Conservation (phyloP, 1,140 invertebrate genomes). For the Hesperophylax magnus region DNA sequence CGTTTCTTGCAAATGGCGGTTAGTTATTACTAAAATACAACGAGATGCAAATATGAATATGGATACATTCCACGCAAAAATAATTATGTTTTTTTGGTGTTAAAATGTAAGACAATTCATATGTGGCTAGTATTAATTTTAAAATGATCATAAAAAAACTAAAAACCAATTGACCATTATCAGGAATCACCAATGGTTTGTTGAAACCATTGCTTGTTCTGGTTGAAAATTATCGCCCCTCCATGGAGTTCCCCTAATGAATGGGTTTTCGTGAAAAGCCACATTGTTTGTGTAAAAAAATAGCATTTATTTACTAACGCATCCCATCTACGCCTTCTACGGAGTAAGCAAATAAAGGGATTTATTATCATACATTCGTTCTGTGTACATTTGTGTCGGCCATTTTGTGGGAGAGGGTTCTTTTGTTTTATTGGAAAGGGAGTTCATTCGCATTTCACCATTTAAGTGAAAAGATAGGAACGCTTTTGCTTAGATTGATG, state of each 20-base stretch:
- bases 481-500: not conserved
- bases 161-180: too few species aligned
- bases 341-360: too few species aligned
- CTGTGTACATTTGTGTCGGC: not conserved
- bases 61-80: too few species aligned
- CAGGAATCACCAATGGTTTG: too few species aligned
- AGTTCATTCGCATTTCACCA: not conserved
- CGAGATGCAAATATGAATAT: too few species aligned
- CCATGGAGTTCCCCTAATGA: not conserved
- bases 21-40: too few species aligned
- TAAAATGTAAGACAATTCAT: too few species aligned
- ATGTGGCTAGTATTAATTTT: too few species aligned
- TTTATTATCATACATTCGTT: too few species aligned
- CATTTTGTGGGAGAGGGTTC: constrained; percentile 6
- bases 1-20: too few species aligned
- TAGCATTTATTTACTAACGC: not conserved
- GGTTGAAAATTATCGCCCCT: not conserved
- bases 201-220: not conserved
- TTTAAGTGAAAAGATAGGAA: not conserved
- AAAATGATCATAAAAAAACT: too few species aligned
- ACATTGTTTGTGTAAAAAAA: constrained; percentile 10
- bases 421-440: not conserved
- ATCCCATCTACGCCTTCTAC: not conserved
- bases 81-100: too few species aligned
- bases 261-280: constrained; percentile 9